phyloP scores from a whole-genome alignment of 2,113 vertebrate species.

The Hymenochirus boettgeri region DNA sequence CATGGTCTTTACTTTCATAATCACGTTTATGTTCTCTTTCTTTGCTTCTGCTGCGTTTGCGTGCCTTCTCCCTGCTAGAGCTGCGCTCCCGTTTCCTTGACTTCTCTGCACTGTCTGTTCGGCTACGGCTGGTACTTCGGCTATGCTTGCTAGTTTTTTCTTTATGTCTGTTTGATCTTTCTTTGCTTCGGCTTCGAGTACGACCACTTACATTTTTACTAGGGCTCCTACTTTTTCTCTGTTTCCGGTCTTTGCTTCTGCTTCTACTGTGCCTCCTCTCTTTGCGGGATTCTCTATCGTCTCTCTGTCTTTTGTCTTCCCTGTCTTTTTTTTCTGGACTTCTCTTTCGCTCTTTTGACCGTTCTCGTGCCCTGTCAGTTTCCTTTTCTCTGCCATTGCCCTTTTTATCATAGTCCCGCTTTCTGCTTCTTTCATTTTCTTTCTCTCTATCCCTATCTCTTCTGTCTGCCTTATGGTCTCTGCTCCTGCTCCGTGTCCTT shows the following conservation, averaged over 20 bases:
- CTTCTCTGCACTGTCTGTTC: conserved; percentile 73
- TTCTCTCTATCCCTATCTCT: conserved; percentile 81
- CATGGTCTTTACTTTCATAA: conserved; percentile 75
- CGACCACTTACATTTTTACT: conserved; percentile 66
- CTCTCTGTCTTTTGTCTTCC: conserved; percentile 71
- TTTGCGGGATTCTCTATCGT: conserved; percentile 76
- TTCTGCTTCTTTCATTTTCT: conserved; percentile 80
- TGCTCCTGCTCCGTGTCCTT: conserved; percentile 69
- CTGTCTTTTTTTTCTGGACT: conserved; percentile 75
- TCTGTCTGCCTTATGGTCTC: conserved; percentile 72
- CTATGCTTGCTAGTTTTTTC: conserved; percentile 69
- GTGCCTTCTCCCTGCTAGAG: conserved; percentile 71
- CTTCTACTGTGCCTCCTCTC: conserved; percentile 75
- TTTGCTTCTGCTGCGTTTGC: conserved; percentile 80
- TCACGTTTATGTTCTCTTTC: conserved; percentile 75
- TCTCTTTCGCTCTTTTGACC: conserved; percentile 77
- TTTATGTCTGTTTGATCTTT: conserved; percentile 74
- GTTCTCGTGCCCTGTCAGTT: conserved; percentile 63
- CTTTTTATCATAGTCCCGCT: conserved; percentile 83
- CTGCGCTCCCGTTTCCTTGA: conserved; percentile 79
- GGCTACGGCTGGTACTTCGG: conserved; percentile 68
- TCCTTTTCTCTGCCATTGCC: conserved; percentile 78
- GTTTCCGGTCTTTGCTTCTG: conserved; percentile 73
- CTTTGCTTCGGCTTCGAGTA: conserved; percentile 77
- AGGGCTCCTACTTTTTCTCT: conserved; percentile 67